These are phyloP conservation scores for Synergus japonicus DNA, from an alignment of 2,888 invertebrate species.

Conservation along the genomic window DNA sequence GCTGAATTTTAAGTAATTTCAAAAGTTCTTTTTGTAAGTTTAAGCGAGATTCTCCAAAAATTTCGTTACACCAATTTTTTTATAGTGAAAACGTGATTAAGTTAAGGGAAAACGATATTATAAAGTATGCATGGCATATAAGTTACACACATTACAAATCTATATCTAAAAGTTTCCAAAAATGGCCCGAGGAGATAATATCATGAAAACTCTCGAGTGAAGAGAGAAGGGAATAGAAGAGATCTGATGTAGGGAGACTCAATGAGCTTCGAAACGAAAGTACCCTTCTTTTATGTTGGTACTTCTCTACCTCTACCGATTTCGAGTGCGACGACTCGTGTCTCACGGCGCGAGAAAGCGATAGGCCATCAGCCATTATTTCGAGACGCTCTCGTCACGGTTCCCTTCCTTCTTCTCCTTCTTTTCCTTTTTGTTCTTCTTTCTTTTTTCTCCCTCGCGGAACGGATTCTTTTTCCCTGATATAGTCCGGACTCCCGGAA, in stretches of 20 bases:
- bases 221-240: conserved; percentile 2
- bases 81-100: no score
- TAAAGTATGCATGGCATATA: no score
- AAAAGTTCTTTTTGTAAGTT: no score
- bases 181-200: background rate
- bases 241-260: background rate
- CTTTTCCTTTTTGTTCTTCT: conserved; percentile 45
- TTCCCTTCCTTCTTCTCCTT: conserved; percentile 55
- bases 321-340: conserved; percentile 63
- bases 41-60: no score
- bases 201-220: background rate
- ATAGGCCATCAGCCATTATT: conserved; percentile 59
- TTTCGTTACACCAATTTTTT: no score
- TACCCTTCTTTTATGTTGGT: conserved; percentile 30
- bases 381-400: conserved; percentile 58
- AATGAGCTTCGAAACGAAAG: conserved; percentile 4
- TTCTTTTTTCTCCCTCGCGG: conserved; percentile 49
- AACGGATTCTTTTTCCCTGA: conserved; percentile 56
- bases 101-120: no score
- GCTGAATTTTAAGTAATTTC: no score
- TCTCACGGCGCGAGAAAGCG: conserved; percentile 64
- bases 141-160: background rate
- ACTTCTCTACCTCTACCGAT: conserved; percentile 26
- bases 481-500: conserved; percentile 49
- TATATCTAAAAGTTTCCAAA: background rate